phyloP scores from a whole-genome alignment of 2,888 invertebrate genomes.

The Hoplodrina blanda region DNA sequence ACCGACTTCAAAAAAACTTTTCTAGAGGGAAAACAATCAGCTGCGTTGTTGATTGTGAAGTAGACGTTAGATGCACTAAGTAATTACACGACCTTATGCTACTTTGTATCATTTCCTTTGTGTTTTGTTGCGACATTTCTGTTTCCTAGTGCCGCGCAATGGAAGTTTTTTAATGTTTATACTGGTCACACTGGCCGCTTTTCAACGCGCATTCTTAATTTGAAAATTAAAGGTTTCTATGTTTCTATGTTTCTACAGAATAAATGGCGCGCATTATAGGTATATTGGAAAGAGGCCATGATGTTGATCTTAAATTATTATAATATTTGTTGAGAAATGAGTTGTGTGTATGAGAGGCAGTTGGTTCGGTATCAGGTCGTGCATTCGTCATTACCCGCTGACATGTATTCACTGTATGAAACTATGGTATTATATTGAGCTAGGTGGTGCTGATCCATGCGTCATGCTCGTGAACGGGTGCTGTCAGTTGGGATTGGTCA shows the following conservation, averaged over 20 bases:
- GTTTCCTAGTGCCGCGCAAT: conserved; percentile 63
- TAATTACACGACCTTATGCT: conserved; percentile 73
- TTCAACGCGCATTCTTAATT: conserved; percentile 49
- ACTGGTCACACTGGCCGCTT: conserved; percentile 66
- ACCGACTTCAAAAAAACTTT: too few species aligned
- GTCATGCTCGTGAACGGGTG: too few species aligned
- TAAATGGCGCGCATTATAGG: conserved; percentile 27
- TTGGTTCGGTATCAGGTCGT: conserved; percentile 74
- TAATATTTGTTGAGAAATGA: conserved; percentile 50
- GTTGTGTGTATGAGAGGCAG: conserved; percentile 64
- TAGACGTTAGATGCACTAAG: conserved; percentile 75
- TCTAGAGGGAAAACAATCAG: too few species aligned
- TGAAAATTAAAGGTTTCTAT: conserved; percentile 25
- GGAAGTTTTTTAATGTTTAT: conserved; percentile 60
- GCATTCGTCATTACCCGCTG: conserved; percentile 86
- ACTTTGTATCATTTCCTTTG: conserved; percentile 67
- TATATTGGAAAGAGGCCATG: conserved; percentile 43
- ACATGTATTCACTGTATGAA: conserved; percentile 86
- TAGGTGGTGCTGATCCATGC: too few species aligned
- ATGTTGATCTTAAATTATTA: conserved; percentile 27
- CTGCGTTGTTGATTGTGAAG: conserved; percentile 68
- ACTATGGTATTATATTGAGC: conserved; percentile 88
- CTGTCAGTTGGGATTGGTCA: too few species aligned
- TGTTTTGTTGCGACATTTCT: conserved; percentile 73
- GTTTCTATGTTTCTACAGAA: too few species aligned